phyloP scores from a whole-genome alignment of 2,888 invertebrate species.

The Cryptocheilus praepositus region DNA sequence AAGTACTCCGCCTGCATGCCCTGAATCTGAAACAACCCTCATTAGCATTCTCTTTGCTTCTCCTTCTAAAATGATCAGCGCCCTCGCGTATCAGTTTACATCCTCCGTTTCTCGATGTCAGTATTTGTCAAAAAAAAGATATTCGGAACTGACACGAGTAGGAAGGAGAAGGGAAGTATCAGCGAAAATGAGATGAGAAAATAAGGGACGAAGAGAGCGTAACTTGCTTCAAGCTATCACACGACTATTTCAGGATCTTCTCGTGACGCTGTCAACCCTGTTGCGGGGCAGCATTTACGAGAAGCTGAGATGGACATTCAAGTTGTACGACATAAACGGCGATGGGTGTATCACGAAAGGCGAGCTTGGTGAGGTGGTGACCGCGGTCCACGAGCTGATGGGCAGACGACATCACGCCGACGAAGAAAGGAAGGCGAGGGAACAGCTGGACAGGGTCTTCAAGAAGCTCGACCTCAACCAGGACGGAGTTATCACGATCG shows the following conservation, averaged over 20 bases:
- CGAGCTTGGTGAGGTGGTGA: constrained; percentile 91
- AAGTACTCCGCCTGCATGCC: too few relatives aligned
- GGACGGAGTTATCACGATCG: constrained; percentile 95
- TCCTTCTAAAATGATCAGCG: too few relatives aligned
- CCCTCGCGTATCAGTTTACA: too few relatives aligned
- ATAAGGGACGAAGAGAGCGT: neutral
- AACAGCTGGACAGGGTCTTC: constrained; percentile 92
- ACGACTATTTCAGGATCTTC: constrained; percentile 84
- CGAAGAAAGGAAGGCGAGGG: constrained; percentile 89
- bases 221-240: neutral
- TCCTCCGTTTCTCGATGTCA: too few relatives aligned
- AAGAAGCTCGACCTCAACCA: constrained; percentile 93
- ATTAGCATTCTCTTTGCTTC: too few relatives aligned
- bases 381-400: constrained; percentile 94
- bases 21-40: too few relatives aligned
- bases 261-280: constrained; percentile 93
- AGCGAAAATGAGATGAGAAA: neutral
- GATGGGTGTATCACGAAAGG: constrained; percentile 95
- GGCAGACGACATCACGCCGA: constrained; percentile 86
- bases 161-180: neutral
- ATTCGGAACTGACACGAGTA: too few relatives aligned
- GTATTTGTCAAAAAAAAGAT: neutral
- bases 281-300: constrained; percentile 95
- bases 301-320: constrained; percentile 96
- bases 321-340: constrained; percentile 95